phyloP scores from a whole-genome alignment of 2,888 invertebrate species.

The Fragum sueziense region DNA sequence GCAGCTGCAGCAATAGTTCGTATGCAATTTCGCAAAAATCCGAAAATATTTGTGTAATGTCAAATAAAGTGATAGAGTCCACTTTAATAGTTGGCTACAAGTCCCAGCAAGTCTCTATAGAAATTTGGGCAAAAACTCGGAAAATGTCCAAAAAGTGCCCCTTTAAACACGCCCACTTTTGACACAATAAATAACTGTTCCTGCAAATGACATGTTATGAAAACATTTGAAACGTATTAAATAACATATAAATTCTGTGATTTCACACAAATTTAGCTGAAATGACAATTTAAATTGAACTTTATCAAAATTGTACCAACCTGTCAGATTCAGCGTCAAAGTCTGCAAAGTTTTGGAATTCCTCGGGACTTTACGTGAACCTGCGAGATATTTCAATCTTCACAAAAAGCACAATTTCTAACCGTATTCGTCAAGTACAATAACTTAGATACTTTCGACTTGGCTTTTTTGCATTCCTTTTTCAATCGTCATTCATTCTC shows the following conservation, averaged over 20 bases:
- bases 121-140: slow-evolving; percentile 14
- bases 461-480: not conserved
- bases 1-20: too few species aligned
- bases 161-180: slow-evolving; percentile 13
- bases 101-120: slow-evolving; percentile 8
- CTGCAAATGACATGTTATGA: not conserved
- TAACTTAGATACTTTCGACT: not conserved
- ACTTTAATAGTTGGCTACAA: too few species aligned
- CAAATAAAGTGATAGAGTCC: too few species aligned
- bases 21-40: too few species aligned
- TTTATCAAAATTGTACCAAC: not conserved
- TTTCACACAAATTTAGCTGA: not conserved
- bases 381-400: slow-evolving; percentile 25
- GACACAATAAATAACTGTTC: not conserved
- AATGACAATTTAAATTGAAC: not conserved
- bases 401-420: not conserved
- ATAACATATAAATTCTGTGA: not conserved
- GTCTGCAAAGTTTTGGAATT: slow-evolving; percentile 38
- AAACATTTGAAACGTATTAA: not conserved
- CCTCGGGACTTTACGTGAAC: slow-evolving; percentile 43
- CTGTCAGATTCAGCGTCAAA: slow-evolving; percentile 12
- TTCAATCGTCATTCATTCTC: slow-evolving; percentile 15
- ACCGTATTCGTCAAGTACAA: not conserved
- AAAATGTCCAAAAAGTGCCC: slow-evolving; percentile 6
- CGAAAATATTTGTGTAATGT: too few species aligned